Base-by-base conservation (phyloP, 2,888 invertebrate genomes). In the Leptinotarsa haldemani region DNA sequence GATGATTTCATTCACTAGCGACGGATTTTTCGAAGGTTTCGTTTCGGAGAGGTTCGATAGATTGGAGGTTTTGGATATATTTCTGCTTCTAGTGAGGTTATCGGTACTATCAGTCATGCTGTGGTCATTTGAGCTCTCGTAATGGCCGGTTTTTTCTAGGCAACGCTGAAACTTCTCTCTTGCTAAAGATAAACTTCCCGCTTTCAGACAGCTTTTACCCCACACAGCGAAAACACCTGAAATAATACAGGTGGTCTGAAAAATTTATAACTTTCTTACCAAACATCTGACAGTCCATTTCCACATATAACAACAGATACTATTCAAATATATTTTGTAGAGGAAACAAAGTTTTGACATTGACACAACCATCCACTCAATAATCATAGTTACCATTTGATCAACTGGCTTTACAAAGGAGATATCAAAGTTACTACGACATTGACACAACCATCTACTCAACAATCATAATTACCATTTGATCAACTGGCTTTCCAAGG, bases 171-270 rank as follows among this genome's bases (percentile, higher is more conserved):
- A 95, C 86, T 94, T 95, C 75, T 93, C 92, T 20, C 95, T 88
- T 46, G 97, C 97, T 64, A 92, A 91, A 71, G 91, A 90, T 83
- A 94, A 94, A 83, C 94, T 93, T 0, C 96, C 95, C 0, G 94
- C 94, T 81, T 92, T 93, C 4, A 96, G 88, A 78, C 93, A 94
- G 16, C 94, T 93, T 83, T 96, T 93, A 0, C 97, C 97, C 95
- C 97, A 96, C 0, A 95, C 94, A 0, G 94, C 94, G 90, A 97
- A 93, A 0, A 97, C 95, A 56, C 95, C 93, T 82, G 85, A 85
- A 78, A 80, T 66, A 71, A 46, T 73, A 50, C 53, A 4, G 12
- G 16, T 22, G 16, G 15, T 47, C 47, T 22, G 3, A 61, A 48
- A 50, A 20, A 48, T 22, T 75, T 46, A 25, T 16, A 25, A 20